A percentile compares a stretch with the other conserved stretches of the same genome.
Evolutionary conservation across 2,113 vertebrate species (phyloP).

Genomic region (Phyllostomus discolor): DNA sequence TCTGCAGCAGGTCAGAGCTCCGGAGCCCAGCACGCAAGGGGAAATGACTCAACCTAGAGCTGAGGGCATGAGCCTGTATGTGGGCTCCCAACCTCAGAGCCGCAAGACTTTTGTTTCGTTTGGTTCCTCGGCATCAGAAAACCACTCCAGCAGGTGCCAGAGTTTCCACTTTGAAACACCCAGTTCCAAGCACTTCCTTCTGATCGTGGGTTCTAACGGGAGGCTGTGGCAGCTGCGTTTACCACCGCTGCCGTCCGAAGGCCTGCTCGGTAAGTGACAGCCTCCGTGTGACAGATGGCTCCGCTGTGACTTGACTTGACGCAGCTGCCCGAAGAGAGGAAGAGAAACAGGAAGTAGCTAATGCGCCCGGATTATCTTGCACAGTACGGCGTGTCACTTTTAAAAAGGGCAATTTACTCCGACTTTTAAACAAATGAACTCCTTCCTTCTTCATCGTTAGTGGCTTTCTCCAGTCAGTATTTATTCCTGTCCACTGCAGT

Average conservation of each 20-base stretch:
- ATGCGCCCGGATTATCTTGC: not conserved
- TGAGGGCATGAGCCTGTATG: not conserved
- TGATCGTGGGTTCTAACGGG: slow-evolving; percentile 6
- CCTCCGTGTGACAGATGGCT: not conserved
- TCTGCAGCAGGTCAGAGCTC: not conserved
- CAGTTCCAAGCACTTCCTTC: slow-evolving; percentile 41
- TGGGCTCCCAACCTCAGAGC: not conserved
- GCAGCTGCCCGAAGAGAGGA: not conserved
- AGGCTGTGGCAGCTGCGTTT: not conserved
- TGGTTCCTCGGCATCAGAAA: slow-evolving; percentile 48
- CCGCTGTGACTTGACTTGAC: not conserved
- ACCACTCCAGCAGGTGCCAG: slow-evolving; percentile 39
- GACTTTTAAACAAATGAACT: not conserved
- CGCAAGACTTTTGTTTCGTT: slow-evolving; percentile 38
- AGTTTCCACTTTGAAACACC: slow-evolving; percentile 56
- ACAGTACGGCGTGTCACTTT: not conserved
- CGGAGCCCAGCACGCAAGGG: not conserved
- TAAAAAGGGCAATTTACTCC: not conserved
- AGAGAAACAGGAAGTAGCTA: not conserved
- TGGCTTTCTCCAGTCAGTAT: not conserved
- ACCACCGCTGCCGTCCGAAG: not conserved
- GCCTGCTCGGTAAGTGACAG: not conserved
- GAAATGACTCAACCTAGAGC: not conserved
- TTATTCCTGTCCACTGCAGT: not conserved
- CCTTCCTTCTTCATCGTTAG: not conserved